Conservation (phyloP, 1,140 invertebrate genomes). For the Hycleus phaleratus region DNA sequence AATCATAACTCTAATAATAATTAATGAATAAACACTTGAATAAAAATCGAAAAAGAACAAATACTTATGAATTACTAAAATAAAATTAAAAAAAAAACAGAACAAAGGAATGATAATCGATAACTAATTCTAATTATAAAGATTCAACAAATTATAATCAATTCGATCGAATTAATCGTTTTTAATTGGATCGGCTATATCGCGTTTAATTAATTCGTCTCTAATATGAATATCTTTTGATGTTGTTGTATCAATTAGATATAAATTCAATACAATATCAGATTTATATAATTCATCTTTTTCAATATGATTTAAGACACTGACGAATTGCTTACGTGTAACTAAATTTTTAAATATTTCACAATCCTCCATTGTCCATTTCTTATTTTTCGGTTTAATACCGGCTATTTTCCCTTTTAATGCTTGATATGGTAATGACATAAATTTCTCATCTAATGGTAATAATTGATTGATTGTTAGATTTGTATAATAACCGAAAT, state of each 20-base stretch:
- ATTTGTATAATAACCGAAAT: slow-evolving; percentile 47
- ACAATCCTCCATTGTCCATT: slow-evolving; percentile 39
- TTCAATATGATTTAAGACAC: slow-evolving; percentile 28
- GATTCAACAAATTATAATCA: too few relatives aligned
- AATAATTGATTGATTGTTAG: slow-evolving; percentile 40
- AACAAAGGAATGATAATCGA: too few relatives aligned
- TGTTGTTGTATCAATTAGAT: slow-evolving; percentile 32
- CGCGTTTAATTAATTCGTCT: slow-evolving; percentile 30
- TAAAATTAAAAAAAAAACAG: too few relatives aligned
- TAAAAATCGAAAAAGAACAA: too few relatives aligned
- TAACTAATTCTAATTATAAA: too few relatives aligned
- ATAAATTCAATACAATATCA: slow-evolving; percentile 32
- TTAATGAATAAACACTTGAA: too few relatives aligned
- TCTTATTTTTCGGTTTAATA: slow-evolving; percentile 38
- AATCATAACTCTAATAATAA: too few relatives aligned
- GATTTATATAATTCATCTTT: slow-evolving; percentile 34
- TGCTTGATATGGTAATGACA: slow-evolving; percentile 49
- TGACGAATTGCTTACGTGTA: slow-evolving; percentile 27
- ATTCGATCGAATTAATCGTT: too few relatives aligned
- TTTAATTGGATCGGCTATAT: slow-evolving; percentile 26
- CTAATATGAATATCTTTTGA: slow-evolving; percentile 33
- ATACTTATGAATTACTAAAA: too few relatives aligned
- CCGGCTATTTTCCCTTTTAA: slow-evolving; percentile 48
- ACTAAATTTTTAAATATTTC: slow-evolving; percentile 34
- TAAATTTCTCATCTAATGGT: slow-evolving; percentile 42